phyloP scores from a whole-genome alignment of 2,888 invertebrate genomes.

The Drosophila atripex region DNA sequence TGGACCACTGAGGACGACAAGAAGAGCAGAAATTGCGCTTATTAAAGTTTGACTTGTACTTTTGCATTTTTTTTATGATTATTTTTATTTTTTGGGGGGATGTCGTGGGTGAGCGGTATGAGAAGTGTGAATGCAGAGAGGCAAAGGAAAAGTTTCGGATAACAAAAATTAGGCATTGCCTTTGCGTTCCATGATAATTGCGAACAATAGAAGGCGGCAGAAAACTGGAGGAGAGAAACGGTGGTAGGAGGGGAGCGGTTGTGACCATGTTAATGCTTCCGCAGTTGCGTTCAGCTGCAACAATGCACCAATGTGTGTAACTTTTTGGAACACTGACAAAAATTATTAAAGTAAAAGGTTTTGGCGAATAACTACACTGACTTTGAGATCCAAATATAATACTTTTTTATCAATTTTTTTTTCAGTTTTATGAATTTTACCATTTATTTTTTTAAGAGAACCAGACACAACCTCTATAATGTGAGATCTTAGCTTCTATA shows the following conservation, averaged over 20 bases:
- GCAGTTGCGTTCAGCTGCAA: slow-evolving; percentile 56
- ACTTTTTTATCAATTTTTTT: no score
- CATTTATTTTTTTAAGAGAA: no score
- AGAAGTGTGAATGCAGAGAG: slow-evolving; percentile 27
- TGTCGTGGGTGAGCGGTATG: slow-evolving; percentile 1
- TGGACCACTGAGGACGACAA: slow-evolving; percentile 44
- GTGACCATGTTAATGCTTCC: slow-evolving; percentile 54
- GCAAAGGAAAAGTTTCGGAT: slow-evolving; percentile 58
- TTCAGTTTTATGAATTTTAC: no score
- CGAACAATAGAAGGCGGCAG: slow-evolving; percentile 67
- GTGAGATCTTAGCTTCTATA: no score
- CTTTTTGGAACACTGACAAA: neutral
- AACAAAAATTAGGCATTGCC: slow-evolving; percentile 71
- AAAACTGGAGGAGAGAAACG: slow-evolving; percentile 3
- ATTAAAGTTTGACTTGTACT: slow-evolving; percentile 74
- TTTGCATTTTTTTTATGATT: slow-evolving; percentile 30
- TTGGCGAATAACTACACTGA: neutral
- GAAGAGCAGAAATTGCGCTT: slow-evolving; percentile 57
- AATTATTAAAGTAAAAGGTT: neutral
- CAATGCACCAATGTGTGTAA: slow-evolving; percentile 40
- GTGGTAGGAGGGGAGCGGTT: neutral
- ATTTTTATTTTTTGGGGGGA: slow-evolving; percentile 3
- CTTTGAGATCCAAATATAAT: no score
- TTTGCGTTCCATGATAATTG: slow-evolving; percentile 71
- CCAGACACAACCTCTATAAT: no score